These are phyloP conservation scores for Furcula furcula DNA, from an alignment of 2,888 invertebrate genomes.

Conservation along the genomic window DNA sequence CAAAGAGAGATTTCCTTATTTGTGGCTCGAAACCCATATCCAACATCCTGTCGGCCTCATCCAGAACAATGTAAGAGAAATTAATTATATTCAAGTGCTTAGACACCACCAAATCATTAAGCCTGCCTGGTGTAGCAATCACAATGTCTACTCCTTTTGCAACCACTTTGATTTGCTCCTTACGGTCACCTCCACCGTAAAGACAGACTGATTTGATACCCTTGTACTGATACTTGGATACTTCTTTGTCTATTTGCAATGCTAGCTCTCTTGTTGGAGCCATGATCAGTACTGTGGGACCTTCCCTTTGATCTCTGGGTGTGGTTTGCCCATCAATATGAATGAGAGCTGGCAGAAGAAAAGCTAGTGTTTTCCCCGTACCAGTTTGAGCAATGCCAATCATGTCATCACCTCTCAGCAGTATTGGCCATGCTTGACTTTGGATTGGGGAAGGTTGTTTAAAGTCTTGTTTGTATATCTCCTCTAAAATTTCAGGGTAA, in stretches of 20 bases:
- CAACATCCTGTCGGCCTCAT: conserved; percentile 95
- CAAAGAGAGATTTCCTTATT: conserved; percentile 91
- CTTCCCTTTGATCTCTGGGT: conserved; percentile 86
- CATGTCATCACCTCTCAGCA: conserved; percentile 94
- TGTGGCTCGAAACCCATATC: conserved; percentile 94
- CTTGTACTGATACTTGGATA: conserved; percentile 92
- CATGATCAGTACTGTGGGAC: conserved; percentile 93
- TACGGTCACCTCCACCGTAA: conserved; percentile 94
- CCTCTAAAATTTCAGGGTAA: conserved; percentile 91
- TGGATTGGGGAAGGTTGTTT: conserved; percentile 94
- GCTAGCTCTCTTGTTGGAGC: conserved; percentile 97
- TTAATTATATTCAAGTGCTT: conserved; percentile 87
- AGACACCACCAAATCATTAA: conserved; percentile 93
- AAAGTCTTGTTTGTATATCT: conserved; percentile 92
- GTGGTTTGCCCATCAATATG: conserved; percentile 93
- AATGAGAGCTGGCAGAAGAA: conserved; percentile 94
- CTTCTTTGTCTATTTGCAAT: conserved; percentile 95
- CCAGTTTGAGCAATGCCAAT: conserved; percentile 99
- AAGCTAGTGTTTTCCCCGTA: conserved; percentile 97
- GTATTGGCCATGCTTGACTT: conserved; percentile 96
- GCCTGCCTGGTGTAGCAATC: conserved; percentile 96
- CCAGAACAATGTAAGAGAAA: conserved; percentile 94
- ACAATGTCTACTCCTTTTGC: conserved; percentile 94
- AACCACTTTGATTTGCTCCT: conserved; percentile 88
- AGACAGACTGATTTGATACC: conserved; percentile 94